Conservation (phyloP, 2,888 invertebrate genomes). For the Xanthorhoe spadicearia region DNA sequence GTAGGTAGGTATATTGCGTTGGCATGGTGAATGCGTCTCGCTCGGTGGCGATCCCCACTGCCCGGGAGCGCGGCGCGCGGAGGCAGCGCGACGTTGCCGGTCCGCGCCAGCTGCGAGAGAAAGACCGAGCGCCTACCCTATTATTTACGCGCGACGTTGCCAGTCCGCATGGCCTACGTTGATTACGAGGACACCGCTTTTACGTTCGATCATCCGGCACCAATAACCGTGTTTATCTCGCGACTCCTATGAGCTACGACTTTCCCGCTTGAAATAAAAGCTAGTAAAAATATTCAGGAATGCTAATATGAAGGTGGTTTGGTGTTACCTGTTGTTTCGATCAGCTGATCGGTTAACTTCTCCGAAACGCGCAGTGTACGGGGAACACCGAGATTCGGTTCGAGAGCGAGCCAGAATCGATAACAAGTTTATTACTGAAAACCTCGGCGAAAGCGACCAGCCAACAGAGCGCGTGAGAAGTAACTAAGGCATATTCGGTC, state of each 20-base stretch:
- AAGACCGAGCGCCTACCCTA: slow-evolving; percentile 84
- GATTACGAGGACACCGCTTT: slow-evolving; percentile 85
- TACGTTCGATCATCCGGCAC: slow-evolving; percentile 81
- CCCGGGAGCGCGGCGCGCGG: slow-evolving; percentile 57
- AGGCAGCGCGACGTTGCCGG: slow-evolving; percentile 80
- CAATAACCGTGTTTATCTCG: slow-evolving; percentile 61
- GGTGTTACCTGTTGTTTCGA: slow-evolving; percentile 58
- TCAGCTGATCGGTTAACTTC: slow-evolving; percentile 41
- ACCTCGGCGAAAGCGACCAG: slow-evolving; percentile 73
- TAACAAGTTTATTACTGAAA: slow-evolving; percentile 61
- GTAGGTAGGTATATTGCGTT: slow-evolving; percentile 81
- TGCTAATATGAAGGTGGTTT: slow-evolving; percentile 19
- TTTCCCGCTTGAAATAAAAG: slow-evolving; percentile 44
- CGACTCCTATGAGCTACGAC: slow-evolving; percentile 49
- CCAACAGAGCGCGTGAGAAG: slow-evolving; percentile 75
- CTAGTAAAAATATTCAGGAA: slow-evolving; percentile 38
- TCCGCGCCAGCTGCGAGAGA: slow-evolving; percentile 83
- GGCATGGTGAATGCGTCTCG: slow-evolving; percentile 68
- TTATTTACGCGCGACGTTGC: slow-evolving; percentile 85
- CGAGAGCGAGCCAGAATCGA: slow-evolving; percentile 40
- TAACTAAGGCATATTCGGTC: slow-evolving; percentile 84
- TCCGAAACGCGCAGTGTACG: slow-evolving; percentile 40
- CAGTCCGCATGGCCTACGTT: slow-evolving; percentile 81
- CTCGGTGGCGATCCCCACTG: slow-evolving; percentile 62
- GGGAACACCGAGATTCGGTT: slow-evolving; percentile 43